A percentile compares a stretch with the other conserved stretches of the same genome.
Evolutionary conservation across 2,888 invertebrate genomes (phyloP).

Genomic region (Caenorhabditis sp.): DNA sequence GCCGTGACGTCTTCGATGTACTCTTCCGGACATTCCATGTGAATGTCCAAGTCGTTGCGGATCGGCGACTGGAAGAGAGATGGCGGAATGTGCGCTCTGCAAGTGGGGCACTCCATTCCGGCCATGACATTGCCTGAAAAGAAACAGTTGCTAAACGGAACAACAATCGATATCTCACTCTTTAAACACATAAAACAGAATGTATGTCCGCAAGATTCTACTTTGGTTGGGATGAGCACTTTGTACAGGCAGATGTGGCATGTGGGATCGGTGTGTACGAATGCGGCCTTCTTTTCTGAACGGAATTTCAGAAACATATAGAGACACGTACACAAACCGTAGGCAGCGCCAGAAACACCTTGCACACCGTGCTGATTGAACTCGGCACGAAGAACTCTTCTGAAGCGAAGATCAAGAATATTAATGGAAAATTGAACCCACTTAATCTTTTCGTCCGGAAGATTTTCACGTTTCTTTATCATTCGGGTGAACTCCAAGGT

Average conservation of each 20-base stretch:
- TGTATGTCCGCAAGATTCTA: constrained; percentile 18
- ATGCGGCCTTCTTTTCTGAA: too few species aligned
- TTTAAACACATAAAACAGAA: constrained; percentile 37
- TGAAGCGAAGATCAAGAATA: too few species aligned
- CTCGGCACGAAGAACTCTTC: too few species aligned
- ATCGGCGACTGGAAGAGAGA: not conserved
- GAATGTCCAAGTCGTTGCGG: constrained; percentile 22
- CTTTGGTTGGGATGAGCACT: constrained; percentile 4
- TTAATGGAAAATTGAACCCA: too few species aligned
- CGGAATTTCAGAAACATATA: not conserved
- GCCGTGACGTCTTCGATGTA: not conserved
- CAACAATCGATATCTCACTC: not conserved
- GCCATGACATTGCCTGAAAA: constrained; percentile 27
- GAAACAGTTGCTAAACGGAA: not conserved
- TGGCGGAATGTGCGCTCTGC: constrained; percentile 3
- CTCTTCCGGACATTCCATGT: constrained; percentile 31
- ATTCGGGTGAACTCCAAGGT: constrained; percentile 13
- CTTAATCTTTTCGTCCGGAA: not conserved
- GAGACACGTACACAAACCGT: too few species aligned
- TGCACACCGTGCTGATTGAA: too few species aligned
- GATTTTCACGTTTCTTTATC: not conserved
- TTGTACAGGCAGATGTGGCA: constrained; percentile 15
- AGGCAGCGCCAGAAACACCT: not conserved
- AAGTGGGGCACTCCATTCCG: constrained; percentile 31
- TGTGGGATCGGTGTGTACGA: not conserved